These are phyloP conservation scores for Drosophila parthenogenetica DNA, from an alignment of 2,888 invertebrate species.

Conservation along the genomic window DNA sequence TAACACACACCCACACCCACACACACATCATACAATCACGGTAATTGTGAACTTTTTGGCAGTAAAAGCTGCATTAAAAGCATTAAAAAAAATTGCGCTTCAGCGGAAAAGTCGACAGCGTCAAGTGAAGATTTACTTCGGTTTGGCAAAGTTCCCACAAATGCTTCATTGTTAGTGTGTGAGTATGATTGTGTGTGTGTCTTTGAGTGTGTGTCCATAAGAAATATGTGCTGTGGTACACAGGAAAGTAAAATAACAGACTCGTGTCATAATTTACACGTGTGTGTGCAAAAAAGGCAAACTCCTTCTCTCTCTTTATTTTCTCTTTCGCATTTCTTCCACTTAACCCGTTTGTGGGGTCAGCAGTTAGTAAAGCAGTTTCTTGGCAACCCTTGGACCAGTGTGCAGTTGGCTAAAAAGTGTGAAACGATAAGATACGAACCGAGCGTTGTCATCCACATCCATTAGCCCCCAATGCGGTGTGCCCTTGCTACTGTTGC, in stretches of 20 bases:
- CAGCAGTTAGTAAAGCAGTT: conserved; percentile 53
- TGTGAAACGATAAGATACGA: conserved; percentile 62
- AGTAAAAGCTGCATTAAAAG: conserved; percentile 34
- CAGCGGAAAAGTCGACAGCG: conserved; percentile 57
- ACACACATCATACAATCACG: conserved; percentile 59
- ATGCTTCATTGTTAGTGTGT: conserved; percentile 22
- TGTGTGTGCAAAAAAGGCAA: conserved; percentile 30
- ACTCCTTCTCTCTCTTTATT: neutral
- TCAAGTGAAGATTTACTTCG: conserved; percentile 68
- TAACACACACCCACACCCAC: conserved; percentile 17
- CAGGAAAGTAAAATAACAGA: conserved; percentile 63
- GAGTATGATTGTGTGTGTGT: conserved; percentile 5
- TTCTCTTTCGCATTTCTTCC: neutral
- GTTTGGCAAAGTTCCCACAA: conserved; percentile 65
- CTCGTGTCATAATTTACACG: conserved; percentile 69
- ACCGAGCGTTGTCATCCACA: conserved; percentile 42
- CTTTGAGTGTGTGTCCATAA: conserved; percentile 28
- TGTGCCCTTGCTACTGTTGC: neutral
- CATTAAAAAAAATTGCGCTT: conserved; percentile 28
- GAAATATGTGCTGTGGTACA: conserved; percentile 61
- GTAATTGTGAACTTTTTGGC: conserved; percentile 69
- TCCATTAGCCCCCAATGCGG: conserved; percentile 37
- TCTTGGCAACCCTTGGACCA: conserved; percentile 42
- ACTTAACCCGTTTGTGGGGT: conserved; percentile 35
- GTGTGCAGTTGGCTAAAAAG: conserved; percentile 50